phyloP scores from a whole-genome alignment of 2,888 invertebrate species.

The Latrodectus hesperus region DNA sequence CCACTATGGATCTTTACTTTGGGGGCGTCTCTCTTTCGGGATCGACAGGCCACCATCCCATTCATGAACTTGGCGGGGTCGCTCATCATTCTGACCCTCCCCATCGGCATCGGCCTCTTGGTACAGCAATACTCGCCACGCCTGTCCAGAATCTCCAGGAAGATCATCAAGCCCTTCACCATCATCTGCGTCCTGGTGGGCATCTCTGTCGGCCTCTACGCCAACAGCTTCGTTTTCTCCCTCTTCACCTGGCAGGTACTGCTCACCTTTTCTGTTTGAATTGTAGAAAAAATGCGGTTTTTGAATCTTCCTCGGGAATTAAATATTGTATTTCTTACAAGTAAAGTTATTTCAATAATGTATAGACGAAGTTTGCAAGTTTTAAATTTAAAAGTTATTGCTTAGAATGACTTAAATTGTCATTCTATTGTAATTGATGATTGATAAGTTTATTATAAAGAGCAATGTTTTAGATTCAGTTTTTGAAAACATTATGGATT shows the following conservation, averaged over 20 bases:
- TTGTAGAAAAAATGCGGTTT: not conserved
- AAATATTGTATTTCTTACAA: not conserved
- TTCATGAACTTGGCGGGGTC: slow-evolving; percentile 85
- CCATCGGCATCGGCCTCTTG: slow-evolving; percentile 78
- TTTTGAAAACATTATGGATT: too few relatives aligned
- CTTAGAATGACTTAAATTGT: too few relatives aligned
- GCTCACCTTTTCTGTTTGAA: slow-evolving; percentile 77
- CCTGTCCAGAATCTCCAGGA: slow-evolving; percentile 73
- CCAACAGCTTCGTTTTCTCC: slow-evolving; percentile 91
- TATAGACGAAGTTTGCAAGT: too few relatives aligned
- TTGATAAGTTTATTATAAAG: too few relatives aligned
- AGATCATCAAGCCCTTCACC: slow-evolving; percentile 67
- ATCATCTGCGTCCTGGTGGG: slow-evolving; percentile 69
- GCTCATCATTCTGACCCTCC: slow-evolving; percentile 85
- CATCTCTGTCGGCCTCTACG: slow-evolving; percentile 87
- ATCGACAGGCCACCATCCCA: slow-evolving; percentile 79
- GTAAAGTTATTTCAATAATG: too few relatives aligned
- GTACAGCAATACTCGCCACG: slow-evolving; percentile 70
- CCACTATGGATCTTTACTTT: slow-evolving; percentile 93
- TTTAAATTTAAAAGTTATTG: too few relatives aligned
- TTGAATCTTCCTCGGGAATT: not conserved
- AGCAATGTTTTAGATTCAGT: too few relatives aligned
- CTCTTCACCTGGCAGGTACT: slow-evolving; percentile 87
- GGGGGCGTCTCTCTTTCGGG: slow-evolving; percentile 78
- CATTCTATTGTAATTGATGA: too few relatives aligned